Evolutionary conservation across 2,113 vertebrate genomes (phyloP).

Genomic region (Pterocles orientalis): DNA sequence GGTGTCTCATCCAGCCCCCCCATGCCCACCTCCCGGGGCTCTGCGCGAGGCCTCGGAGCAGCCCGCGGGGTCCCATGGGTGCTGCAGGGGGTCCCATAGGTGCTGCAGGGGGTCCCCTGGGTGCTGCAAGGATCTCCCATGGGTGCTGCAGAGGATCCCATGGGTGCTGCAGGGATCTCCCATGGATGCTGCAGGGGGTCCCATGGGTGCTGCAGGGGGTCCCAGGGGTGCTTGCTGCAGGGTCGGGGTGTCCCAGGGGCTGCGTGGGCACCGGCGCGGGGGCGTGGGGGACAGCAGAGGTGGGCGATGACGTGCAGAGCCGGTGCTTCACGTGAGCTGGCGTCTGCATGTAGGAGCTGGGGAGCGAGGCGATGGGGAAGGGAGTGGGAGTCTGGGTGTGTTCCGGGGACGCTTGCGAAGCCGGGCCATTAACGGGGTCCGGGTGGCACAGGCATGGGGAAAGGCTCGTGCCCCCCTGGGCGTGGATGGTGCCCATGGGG

Average conservation of each 20-base stretch:
- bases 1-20: neutral
- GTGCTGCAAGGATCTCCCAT: too few species aligned
- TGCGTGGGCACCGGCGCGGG: neutral
- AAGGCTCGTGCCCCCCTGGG: neutral
- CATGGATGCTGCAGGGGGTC: too few species aligned
- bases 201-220: neutral
- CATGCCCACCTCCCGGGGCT: fast-evolving
- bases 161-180: neutral
- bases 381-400: constrained; percentile 13
- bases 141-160: neutral
- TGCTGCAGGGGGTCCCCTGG: too few species aligned
- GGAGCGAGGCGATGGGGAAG: neutral
- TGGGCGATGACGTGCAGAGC: constrained; percentile 44
- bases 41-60: fast-evolving
- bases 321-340: constrained; percentile 20
- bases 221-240: neutral
- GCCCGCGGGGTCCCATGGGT: too few species aligned
- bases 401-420: neutral
- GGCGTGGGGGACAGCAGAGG: neutral
- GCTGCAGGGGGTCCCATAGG: too few species aligned
- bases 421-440: neutral
- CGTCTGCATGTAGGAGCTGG: constrained; percentile 18
- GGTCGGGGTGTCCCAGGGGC: neutral
- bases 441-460: fast-evolving
- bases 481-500: fast-evolving